Conservation (phyloP, 2,888 invertebrate species). For the Creontiades dilutus region DNA sequence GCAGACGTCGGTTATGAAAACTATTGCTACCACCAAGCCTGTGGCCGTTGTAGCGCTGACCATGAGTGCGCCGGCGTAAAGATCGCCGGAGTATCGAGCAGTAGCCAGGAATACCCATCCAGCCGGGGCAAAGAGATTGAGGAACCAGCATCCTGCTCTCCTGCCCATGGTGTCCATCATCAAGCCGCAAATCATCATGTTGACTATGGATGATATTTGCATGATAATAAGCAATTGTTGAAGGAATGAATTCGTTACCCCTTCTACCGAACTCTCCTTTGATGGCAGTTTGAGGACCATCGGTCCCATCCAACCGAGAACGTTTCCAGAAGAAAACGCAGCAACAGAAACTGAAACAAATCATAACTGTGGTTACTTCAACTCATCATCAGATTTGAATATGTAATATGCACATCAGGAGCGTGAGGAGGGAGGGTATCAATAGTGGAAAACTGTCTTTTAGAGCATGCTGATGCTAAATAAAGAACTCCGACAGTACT, state of each 20-base stretch:
- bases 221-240: not conserved
- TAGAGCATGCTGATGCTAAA: too few species aligned
- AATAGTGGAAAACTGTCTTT: too few species aligned
- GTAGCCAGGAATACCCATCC: conserved; percentile 44
- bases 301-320: conserved; percentile 38
- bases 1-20: conserved; percentile 41
- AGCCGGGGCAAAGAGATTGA: conserved; percentile 2
- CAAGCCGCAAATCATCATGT: conserved; percentile 26
- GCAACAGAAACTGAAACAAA: conserved; percentile 35
- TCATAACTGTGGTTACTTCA: not conserved
- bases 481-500: too few species aligned
- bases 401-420: too few species aligned
- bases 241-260: not conserved
- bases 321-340: conserved; percentile 38
- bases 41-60: conserved; percentile 9
- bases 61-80: conserved; percentile 23
- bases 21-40: not conserved
- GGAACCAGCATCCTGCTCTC: conserved; percentile 33
- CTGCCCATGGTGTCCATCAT: conserved; percentile 34
- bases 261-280: not conserved
- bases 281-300: conserved; percentile 29
- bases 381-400: too few species aligned
- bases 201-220: conserved; percentile 38
- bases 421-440: too few species aligned
- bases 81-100: not conserved